Percentiles rank a stretch among this genome's conserved stretches.
Evolutionary conservation across 2,113 vertebrate species (phyloP).

Genomic region (Willisornis vidua): DNA sequence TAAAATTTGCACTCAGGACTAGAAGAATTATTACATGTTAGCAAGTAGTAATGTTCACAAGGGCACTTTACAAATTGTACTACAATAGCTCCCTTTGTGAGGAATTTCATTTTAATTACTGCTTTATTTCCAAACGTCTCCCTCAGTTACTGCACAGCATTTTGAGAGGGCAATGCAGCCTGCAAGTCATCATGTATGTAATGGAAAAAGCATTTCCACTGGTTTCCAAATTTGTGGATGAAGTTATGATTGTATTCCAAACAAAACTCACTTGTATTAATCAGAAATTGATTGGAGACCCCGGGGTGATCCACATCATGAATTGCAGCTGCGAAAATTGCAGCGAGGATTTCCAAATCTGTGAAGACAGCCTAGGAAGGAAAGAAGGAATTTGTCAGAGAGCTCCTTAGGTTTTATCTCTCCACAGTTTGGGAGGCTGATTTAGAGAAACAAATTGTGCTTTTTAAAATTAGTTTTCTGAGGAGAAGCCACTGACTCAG

Average conservation of each 20-base stretch:
- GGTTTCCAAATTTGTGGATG: background rate
- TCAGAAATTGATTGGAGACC: slow-evolving; percentile 98
- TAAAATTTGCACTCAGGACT: background rate
- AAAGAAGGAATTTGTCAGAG: background rate
- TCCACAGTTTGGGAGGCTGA: background rate
- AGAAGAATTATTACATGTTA: background rate
- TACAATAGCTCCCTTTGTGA: background rate
- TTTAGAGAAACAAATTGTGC: background rate
- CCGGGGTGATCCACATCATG: slow-evolving; percentile 98
- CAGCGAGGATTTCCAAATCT: slow-evolving; percentile 95
- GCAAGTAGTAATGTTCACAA: background rate
- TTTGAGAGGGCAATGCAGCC: background rate
- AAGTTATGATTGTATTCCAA: background rate
- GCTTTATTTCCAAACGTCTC: background rate
- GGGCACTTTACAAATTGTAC: background rate
- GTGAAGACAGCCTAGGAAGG: slow-evolving; percentile 92
- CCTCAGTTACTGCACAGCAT: background rate
- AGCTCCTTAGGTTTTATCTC: background rate
- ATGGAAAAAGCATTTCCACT: background rate
- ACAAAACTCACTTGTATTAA: slow-evolving; percentile 93
- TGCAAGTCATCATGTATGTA: background rate
- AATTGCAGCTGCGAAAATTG: slow-evolving; percentile 96
- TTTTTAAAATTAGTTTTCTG: background rate
- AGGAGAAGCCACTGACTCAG: background rate
- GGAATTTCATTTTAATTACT: background rate